Evolutionary conservation across 1,140 invertebrate species (phyloP), one percentile per base, ranked within the genome.

Genomic region (Brachionus paranguensis): DNA sequence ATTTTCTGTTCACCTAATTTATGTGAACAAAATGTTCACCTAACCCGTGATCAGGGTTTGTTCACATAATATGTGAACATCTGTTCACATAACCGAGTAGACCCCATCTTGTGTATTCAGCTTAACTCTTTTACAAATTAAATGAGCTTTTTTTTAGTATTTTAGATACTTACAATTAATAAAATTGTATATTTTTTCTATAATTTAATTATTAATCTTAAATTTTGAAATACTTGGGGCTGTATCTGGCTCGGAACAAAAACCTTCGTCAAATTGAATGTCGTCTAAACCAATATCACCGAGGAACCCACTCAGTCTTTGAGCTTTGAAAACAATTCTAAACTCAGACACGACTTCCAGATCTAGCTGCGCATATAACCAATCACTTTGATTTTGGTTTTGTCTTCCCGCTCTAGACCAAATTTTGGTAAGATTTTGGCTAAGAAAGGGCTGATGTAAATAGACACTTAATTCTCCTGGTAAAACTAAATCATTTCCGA

Each of bases 401-500:
- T 81, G 53, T 60, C 24, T 27, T 11, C 78, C 78, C 0, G 53
- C 78, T 81, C 78, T 81, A 7, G 78, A 81, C 78, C 78, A 81
- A 47, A 81, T 64, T 81, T 60, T 60, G 12, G 37, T 41, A 5
- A 81, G 12, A 24, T 81, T 45, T 12, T 68, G 50, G 12, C 29
- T 47, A 1, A 43, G n/a, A 47, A 17, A 64, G 27, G 72, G 72
- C n/a, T 76, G 11, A 27, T 64, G 53, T 33, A 68, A 47, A 81
- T 64, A 81, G 12, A 81, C 37, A 14, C 20, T 33, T 2, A 81
- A 14, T 64, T 81, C 64, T 43, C 78, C 78, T 11, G 64, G 55
- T 24, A 81, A 17, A 11, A 68, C 53, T 12, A 64, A 37, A 12
- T 27, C 33, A 37, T 60, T 64, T 20, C 78, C 64, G 33, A 43